Conservation (phyloP, 1,140 invertebrate genomes). For the Sarcophaga peregrina region DNA sequence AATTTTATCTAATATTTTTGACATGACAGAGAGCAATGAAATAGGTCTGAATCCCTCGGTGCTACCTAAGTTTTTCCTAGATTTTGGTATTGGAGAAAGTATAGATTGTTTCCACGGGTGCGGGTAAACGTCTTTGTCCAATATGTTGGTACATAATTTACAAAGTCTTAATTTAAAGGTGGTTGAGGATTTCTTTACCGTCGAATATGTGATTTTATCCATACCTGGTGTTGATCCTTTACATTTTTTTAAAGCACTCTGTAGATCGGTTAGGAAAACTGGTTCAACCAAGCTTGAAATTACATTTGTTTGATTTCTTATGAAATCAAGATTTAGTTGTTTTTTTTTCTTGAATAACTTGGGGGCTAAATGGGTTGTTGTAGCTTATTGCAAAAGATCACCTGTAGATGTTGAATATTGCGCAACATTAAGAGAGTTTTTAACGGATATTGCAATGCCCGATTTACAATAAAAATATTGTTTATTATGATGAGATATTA, state of each 20-base stretch:
- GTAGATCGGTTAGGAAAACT: background rate
- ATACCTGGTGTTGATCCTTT: background rate
- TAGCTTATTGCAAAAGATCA: background rate
- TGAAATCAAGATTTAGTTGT: background rate
- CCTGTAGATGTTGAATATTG: background rate
- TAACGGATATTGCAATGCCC: no score
- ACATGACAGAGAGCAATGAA: no score
- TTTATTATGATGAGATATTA: background rate
- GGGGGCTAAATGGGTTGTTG: no score
- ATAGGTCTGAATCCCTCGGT: background rate
- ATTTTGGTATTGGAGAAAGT: background rate
- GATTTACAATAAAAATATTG: no score
- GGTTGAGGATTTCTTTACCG: background rate
- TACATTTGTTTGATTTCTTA: background rate
- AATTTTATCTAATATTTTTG: no score
- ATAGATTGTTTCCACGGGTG: background rate
- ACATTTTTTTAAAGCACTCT: background rate
- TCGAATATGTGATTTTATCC: background rate
- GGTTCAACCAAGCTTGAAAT: background rate
- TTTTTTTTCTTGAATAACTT: background rate
- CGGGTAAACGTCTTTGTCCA: no score
- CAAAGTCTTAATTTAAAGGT: background rate
- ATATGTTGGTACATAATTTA: no score
- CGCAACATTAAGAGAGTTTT: no score
- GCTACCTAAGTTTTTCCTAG: background rate